These are phyloP conservation scores for Oreohelix idahoensis DNA, from an alignment of 1,140 invertebrate species.

Conservation along the genomic window DNA sequence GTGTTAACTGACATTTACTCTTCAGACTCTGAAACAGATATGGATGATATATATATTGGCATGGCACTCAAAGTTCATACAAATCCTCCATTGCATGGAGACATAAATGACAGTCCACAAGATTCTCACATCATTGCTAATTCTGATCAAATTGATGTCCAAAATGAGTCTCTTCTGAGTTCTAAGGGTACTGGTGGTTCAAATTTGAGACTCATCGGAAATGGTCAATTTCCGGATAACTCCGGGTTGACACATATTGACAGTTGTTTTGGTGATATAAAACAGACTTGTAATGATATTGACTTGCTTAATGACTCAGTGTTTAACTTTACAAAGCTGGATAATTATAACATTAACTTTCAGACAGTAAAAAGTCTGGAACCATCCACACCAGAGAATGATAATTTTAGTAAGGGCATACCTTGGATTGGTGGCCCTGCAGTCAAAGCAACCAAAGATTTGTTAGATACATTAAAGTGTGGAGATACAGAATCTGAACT, in stretches of 20 bases:
- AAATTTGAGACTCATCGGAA: not conserved
- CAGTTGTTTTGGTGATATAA: not conserved
- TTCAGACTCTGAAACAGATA: conserved; percentile 11
- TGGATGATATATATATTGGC: not conserved
- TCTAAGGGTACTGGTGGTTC: not conserved
- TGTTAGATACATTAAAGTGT: not conserved
- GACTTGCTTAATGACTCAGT: not conserved
- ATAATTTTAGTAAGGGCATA: not conserved
- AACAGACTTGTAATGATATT: not conserved
- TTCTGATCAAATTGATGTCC: not conserved
- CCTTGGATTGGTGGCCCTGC: no score
- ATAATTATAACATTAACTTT: not conserved
- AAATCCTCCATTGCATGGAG: not conserved
- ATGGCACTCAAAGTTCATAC: not conserved
- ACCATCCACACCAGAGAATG: not conserved
- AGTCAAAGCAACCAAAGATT: not conserved
- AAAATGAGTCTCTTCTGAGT: not conserved
- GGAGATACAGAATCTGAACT: not conserved
- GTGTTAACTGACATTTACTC: not conserved
- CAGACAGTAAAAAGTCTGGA: not conserved
- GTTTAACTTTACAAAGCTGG: not conserved
- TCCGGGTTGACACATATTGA: not conserved
- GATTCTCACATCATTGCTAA: not conserved
- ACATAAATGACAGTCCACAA: not conserved
- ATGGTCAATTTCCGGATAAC: not conserved